Evolutionary conservation across 2,797 vertebrate genomes (phyloP), one percentile per base, ranked within the genome.

Genomic region (Amniataba percoides): DNA sequence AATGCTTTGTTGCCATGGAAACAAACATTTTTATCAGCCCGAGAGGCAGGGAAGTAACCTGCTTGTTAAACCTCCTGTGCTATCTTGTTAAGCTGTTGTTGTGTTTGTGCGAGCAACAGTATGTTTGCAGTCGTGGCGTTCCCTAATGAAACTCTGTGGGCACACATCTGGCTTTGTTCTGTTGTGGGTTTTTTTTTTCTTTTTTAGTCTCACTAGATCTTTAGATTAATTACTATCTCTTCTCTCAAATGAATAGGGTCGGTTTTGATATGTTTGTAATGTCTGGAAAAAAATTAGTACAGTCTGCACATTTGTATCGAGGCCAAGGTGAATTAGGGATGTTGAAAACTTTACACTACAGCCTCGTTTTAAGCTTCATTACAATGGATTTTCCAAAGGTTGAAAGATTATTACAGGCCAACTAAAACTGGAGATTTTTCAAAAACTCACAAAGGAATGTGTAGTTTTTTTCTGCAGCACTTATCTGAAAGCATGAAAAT

Each of bases 21-120:
- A 93, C 90, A 80, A 80, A 81, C 77, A 72, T 90, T 92, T 89
- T 86, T 87, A 92, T 86, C 85, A 85, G 86, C 78, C 80, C 55
- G 18, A 86, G 80, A 90, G 85, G 87, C 85, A 43, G 64, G 68
- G 77, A 88, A 87, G 88, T 91, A 89, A 91, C 91, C 88, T 86
- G 88, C 91, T 94, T 92, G 87, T 93, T 92, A 91, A 92, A 88
- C 80, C 88, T 85, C 74, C 70, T 66, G 81, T 67, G 83, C 86
- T 86, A 87, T 89, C 91, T 92, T 88, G 92, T 91, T 94, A 89
- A 91, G 92, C 87, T 89, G 89, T 82, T 92, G 88, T 92, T 92
- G 72, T 90, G 87, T 89, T 84, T 87, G 85, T 77, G 87, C 10
- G 72, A 90, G 87, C 77, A 85, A 85, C 82, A 87, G 80, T 77